A percentile compares a stretch with the other conserved stretches of the same genome.
Conservation (phyloP, 1,140 invertebrate species). For the Halesus radiatus region DNA sequence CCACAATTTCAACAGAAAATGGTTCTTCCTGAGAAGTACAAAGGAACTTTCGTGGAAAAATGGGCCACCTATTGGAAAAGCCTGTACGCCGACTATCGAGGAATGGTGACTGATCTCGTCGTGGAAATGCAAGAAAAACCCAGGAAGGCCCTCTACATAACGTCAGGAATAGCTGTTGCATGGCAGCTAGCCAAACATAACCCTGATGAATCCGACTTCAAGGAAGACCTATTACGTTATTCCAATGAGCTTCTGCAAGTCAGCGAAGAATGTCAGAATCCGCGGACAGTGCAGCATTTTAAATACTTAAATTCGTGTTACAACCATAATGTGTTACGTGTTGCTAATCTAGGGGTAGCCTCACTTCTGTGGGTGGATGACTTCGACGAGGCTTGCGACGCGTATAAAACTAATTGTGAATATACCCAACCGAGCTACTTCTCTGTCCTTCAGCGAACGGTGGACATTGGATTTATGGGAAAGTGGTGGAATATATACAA, state of each 20-base stretch:
- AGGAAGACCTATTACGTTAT: constrained; percentile 71
- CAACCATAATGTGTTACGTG: constrained; percentile 77
- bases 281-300: constrained; percentile 75
- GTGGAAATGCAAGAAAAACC: constrained; percentile 73
- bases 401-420: constrained; percentile 81
- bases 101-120: constrained; percentile 71
- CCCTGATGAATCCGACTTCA: constrained; percentile 76
- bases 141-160: constrained; percentile 68
- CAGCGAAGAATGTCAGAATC: constrained; percentile 76
- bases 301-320: constrained; percentile 74
- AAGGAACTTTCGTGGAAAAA: constrained; percentile 76
- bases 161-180: constrained; percentile 64
- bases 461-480: constrained; percentile 85
- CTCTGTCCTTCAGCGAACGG: constrained; percentile 75
- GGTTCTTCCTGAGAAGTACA: constrained; percentile 69
- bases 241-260: constrained; percentile 78
- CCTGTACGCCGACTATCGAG: constrained; percentile 73
- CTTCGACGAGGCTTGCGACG: constrained; percentile 74
- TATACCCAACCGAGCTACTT: constrained; percentile 77
- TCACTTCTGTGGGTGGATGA: constrained; percentile 84
- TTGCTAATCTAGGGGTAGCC: constrained; percentile 77
- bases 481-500: constrained; percentile 80
- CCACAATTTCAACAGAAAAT: constrained; percentile 59
- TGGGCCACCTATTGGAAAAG: constrained; percentile 76
- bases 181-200: constrained; percentile 72